Percentiles rank a stretch among this genome's conserved stretches.
These are phyloP conservation scores for Agrilus biguttatus DNA, from an alignment of 2,888 invertebrate genomes.

Conservation along the genomic window DNA sequence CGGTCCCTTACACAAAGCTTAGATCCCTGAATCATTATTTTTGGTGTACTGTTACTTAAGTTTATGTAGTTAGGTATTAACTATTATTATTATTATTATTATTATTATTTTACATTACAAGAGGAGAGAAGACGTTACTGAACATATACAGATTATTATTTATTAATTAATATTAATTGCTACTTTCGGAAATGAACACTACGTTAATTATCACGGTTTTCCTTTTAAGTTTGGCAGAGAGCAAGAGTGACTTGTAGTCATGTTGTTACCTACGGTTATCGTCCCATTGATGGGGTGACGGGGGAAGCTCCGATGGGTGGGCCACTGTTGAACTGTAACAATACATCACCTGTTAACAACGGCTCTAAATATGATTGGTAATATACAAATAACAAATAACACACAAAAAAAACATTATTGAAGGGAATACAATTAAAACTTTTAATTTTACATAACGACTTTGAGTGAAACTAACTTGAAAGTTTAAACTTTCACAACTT, in stretches of 20 bases:
- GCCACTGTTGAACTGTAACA: constrained; percentile 88
- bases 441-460: no score
- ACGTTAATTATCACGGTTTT: constrained; percentile 8
- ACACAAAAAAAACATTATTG: no score
- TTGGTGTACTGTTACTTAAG: constrained; percentile 25
- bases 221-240: constrained; percentile 11
- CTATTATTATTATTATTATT: no score
- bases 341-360: constrained; percentile 6
- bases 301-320: constrained; percentile 94
- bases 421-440: no score
- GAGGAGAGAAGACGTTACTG: no score
- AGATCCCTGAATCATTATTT: constrained; percentile 32
- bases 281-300: constrained; percentile 97
- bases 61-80: neutral
- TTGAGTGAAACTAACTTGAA: no score
- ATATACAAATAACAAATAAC: no score
- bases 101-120: no score
- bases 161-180: no score
- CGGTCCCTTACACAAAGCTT: constrained; percentile 15
- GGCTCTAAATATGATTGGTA: no score
- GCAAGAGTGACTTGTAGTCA: constrained; percentile 12
- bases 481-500: no score
- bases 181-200: constrained; percentile 9
- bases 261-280: constrained; percentile 25
- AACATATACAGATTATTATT: no score